Conservation (phyloP, 2,797 vertebrate genomes). For the Emys orbicularis region DNA sequence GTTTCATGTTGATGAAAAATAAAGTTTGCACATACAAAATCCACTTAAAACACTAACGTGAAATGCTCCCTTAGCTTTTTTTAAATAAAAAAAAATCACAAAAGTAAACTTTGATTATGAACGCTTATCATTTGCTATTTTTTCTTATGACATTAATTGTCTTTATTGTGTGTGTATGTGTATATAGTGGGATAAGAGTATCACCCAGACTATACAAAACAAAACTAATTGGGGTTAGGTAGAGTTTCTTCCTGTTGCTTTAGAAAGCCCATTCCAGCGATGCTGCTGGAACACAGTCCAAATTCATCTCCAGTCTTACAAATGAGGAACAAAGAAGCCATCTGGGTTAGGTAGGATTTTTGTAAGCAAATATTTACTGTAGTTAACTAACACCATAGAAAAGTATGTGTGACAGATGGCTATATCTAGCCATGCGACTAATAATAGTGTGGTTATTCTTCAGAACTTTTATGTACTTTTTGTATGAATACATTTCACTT, state of each 20-base stretch:
- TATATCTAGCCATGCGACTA: background rate
- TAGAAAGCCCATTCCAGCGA: slow-evolving; percentile 47
- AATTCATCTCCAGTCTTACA: slow-evolving; percentile 30
- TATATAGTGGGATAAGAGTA: slow-evolving; percentile 49
- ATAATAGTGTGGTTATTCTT: background rate
- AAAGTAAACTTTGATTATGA: slow-evolving; percentile 46
- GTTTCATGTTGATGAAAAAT: background rate
- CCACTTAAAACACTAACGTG: background rate
- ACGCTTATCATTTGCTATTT: slow-evolving; percentile 57
- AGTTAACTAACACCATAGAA: background rate
- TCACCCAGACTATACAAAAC: slow-evolving; percentile 48
- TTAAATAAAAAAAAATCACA: slow-evolving; percentile 4
- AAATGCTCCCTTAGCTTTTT: background rate
- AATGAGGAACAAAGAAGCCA: background rate
- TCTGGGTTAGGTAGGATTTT: background rate
- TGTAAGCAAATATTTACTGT: slow-evolving; percentile 5
- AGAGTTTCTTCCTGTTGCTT: slow-evolving; percentile 44
- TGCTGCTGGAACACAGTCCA: slow-evolving; percentile 49
- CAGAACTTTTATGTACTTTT: background rate
- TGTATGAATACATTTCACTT: background rate
- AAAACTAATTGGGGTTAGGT: slow-evolving; percentile 65
- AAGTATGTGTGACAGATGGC: background rate
- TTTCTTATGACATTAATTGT: slow-evolving; percentile 68
- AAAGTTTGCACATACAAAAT: background rate
- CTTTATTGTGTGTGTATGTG: slow-evolving; percentile 13